Base-by-base conservation (phyloP, 2,797 vertebrate species). In the Oryzias sinensis region DNA sequence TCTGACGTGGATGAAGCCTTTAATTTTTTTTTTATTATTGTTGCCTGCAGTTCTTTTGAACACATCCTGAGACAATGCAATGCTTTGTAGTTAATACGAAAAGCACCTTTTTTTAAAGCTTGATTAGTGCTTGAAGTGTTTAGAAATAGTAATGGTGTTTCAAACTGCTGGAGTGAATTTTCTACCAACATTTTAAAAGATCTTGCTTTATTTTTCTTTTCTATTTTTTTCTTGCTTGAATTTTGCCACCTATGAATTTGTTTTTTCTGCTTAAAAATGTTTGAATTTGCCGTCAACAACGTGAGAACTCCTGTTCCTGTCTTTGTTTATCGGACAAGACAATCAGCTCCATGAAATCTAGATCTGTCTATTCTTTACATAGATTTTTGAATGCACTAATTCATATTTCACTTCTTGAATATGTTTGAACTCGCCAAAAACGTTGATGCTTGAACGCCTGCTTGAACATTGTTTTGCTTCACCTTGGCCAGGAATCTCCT, bases 31-130 rank as follows among this genome's bases (percentile, higher is more conserved):
- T 50, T 67, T 49, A 67, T 86, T 87, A 60, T 81, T 5, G 81
- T 87, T 84, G 85, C 86, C 86, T 89, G 83, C 82, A 75, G 83
- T 87, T 88, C 80, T 77, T 79, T 82, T 81, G 83, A 88, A 86
- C 82, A 80, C 85, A 82, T 83, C 75, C 68, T 69, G 59, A 83
- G 74, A 86, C 84, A 86, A 87, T 88, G 88, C 87, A 88, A 84
- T 81, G 86, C 84, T 88, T 84, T 86, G 74, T 88, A 87, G 83
- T 83, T 65, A 65, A 84, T 76, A 82, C 72, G 79, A 85, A 70
- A 83, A 83, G 82, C 89, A 88, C 85, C 64, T 88, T 88, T 80
- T 50, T 77, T 76, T 77, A 71, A 82, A 50, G 63, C 68, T 84
- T 69, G 67, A 72, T 71, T 82, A 67, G 70, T 79, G 63, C 66